A percentile compares a stretch with the other conserved stretches of the same genome.
These are phyloP conservation scores for Harpalus rubripes DNA, from an alignment of 2,888 invertebrate genomes.

Conservation along the genomic window DNA sequence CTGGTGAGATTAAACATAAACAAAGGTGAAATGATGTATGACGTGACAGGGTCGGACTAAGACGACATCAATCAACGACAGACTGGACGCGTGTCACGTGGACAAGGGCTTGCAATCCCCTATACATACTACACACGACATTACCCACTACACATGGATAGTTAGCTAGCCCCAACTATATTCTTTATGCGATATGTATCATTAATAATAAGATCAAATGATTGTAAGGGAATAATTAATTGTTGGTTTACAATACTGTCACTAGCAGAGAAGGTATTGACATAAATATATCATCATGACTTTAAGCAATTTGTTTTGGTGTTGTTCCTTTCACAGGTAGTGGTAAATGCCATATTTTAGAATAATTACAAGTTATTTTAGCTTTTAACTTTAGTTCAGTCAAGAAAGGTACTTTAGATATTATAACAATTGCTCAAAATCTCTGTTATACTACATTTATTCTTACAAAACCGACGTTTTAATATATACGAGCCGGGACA, in stretches of 20 bases:
- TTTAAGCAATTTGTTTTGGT: too few species aligned
- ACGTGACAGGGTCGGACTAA: conserved; percentile 73
- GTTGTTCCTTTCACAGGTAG: too few species aligned
- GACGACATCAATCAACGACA: conserved; percentile 75
- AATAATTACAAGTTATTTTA: too few species aligned
- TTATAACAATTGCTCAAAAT: too few species aligned
- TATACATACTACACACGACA: not conserved
- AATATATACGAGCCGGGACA: too few species aligned
- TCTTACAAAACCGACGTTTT: too few species aligned
- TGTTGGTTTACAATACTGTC: not conserved
- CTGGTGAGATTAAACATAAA: conserved; percentile 76
- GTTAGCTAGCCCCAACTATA: not conserved
- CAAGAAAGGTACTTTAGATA: too few species aligned
- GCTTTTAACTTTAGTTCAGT: too few species aligned
- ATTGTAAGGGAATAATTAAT: not conserved
- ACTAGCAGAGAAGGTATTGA: not conserved
- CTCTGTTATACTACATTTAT: too few species aligned
- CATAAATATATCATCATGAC: too few species aligned
- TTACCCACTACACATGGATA: not conserved
- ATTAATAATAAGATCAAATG: conserved; percentile 1
- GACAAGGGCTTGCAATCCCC: not conserved
- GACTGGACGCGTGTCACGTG: conserved; percentile 60
- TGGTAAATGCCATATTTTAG: too few species aligned
- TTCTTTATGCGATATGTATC: not conserved
- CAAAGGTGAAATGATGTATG: conserved; percentile 77